Base-by-base conservation (phyloP, 2,888 invertebrate genomes). In the Allacma fusca region DNA sequence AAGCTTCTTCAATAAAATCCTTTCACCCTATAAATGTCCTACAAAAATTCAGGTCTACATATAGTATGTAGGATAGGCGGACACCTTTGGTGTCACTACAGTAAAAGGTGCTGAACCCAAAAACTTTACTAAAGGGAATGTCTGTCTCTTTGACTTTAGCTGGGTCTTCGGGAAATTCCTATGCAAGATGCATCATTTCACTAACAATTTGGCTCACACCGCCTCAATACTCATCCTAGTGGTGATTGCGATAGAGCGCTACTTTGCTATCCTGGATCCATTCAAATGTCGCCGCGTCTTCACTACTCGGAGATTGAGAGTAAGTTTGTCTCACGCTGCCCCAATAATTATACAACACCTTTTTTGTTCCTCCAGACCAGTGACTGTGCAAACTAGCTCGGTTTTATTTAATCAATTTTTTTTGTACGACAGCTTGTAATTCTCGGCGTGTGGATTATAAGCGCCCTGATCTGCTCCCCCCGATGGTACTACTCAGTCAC, bases 151-250 rank as follows among this genome's bases (percentile, higher is more conserved):
- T 34, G 9, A 34, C 9, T 34, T 34, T 34, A 93, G 93, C 85
- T 94, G 94, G 94, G 91, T 92, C 76, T 91, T 94, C 81, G 94
- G 95, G 1, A 91, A 92, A 85, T 93, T 94, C 85, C 88, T 96
- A 81, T 96, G 96, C 88, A 94, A 94, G 87, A 92, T 95, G 90
- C 95, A 96, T 88, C 93, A 94, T 88, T 95, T 95, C 86, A 92
- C 95, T 24, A 93, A 95, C 86, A 93, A 94, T 19, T 88, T 96
- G 83, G 94, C 95, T 86, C 95, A 95, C 87, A 94, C 95, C 0
- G 94, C 95, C 0, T 95, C 96, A 23, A 94, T 95, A 84, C 92
- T 95, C 85, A 95, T 96, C 81, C 88, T 96, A 81, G 93, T 96
- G 50, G 93, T 95, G 70, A 94, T 95, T 81, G 94, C 94, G 85